Percentiles rank a stretch among this genome's conserved stretches.
phyloP scores from a whole-genome alignment of 2,113 vertebrate genomes.

The Sinocyclocheilus grahami region DNA sequence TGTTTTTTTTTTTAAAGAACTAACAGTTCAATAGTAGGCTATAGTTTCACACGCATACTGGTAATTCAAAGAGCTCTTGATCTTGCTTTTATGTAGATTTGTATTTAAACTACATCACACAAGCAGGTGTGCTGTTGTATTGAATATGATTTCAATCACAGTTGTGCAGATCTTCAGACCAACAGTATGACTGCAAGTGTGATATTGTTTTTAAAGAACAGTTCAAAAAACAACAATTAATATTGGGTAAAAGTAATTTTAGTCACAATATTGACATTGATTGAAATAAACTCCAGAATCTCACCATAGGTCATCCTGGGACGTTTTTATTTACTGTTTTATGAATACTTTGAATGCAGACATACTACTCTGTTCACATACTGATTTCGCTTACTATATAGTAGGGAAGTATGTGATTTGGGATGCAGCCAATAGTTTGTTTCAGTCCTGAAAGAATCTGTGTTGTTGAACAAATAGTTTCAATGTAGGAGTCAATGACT shows the following conservation, averaged over 20 bases:
- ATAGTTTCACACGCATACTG: background rate
- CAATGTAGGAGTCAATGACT: too few species aligned
- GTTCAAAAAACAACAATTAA: too few species aligned
- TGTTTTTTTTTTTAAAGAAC: background rate
- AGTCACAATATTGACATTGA: too few species aligned
- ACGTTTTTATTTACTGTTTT: too few species aligned
- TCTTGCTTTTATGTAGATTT: constrained; percentile 4
- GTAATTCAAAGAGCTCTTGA: background rate
- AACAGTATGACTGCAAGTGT: background rate
- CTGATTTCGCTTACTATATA: too few species aligned
- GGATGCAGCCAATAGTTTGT: background rate
- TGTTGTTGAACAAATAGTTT: background rate
- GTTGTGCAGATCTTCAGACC: background rate
- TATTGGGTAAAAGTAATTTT: too few species aligned
- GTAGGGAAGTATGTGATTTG: too few species aligned
- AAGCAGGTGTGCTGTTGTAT: background rate
- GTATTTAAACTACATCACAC: background rate
- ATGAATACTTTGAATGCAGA: too few species aligned
- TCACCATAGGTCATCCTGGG: too few species aligned
- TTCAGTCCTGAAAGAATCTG: background rate
- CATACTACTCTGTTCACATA: too few species aligned
- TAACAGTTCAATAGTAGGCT: background rate
- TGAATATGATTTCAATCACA: background rate
- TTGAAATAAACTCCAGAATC: too few species aligned
- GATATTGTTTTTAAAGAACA: background rate